Base-by-base conservation (phyloP, 2,888 invertebrate genomes). In the Atethmia centrago region DNA sequence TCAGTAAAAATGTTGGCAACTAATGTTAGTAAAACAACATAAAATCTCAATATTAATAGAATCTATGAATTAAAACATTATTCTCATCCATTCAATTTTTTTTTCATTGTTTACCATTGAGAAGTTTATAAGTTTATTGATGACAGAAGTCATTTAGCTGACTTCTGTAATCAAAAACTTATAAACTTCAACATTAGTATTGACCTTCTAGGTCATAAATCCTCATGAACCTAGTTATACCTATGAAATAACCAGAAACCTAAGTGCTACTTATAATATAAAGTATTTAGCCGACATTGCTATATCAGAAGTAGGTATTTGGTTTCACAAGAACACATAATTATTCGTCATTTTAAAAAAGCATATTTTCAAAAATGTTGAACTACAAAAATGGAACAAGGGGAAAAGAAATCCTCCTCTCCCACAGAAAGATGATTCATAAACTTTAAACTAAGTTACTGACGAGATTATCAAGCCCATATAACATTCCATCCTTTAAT, bases 401-500 rank as follows among this genome's bases (percentile, higher is more conserved):
- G 10, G 7, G 14, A 25, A 65, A 68, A 55, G 16, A 55, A 81
- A 65, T 62, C 10, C 7, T 53, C 3, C 31, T 77, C 42, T 71
- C 71, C 28, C 62, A 77, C 36, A 68, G 47, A 56, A 83, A 59
- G 47, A 71, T 82, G 76, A 84, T 56, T 80, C 81, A 84, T 76
- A 58, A 49, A 62, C n/a, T 67, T 66, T n/a, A 62, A 82, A 64
- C 58, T 55, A 64, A 82, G 71, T 74, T 74, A 71, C 68, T 81
- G 68, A 51, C 59, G 25, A 56, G 62, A 82, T 53, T 64, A 76
- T 80, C 58, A 65, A 71, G 64, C 51, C n/a, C 21, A 55, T 68
- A 71, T 71, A 53, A 75, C 77, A 87, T 85, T 85, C 75, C 76
- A 73, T 80, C 78, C 79, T 79, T 74, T 76, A 85, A 78, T 85